Evolutionary conservation across 2,113 vertebrate species (phyloP).

Genomic region (Ploceus nigricollis): DNA sequence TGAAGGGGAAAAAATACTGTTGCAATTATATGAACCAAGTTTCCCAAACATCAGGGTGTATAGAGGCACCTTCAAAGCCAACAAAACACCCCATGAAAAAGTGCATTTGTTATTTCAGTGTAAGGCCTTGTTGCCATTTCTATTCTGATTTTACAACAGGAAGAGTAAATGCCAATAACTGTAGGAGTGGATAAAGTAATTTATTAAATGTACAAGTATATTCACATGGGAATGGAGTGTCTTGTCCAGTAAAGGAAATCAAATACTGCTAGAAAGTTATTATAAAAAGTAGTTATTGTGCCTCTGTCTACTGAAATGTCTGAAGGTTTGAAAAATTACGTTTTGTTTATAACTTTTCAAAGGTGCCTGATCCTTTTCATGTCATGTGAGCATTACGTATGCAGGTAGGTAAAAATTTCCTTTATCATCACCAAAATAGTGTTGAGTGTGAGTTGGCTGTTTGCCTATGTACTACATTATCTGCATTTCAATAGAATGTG

Average conservation of each 20-base stretch:
- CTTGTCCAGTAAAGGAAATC: background rate
- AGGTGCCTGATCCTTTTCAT: background rate
- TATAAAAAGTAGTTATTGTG: background rate
- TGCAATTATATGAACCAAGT: slow-evolving; percentile 47
- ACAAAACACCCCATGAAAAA: slow-evolving; percentile 45
- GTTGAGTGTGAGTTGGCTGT: background rate
- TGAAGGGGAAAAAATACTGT: slow-evolving; percentile 54
- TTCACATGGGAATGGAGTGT: background rate
- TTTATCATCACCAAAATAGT: background rate
- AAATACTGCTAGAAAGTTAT: background rate
- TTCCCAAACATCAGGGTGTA: slow-evolving; percentile 43
- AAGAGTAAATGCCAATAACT: background rate
- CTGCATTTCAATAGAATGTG: background rate
- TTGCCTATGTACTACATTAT: background rate
- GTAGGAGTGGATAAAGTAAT: background rate
- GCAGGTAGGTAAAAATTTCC: background rate
- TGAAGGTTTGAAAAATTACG: background rate
- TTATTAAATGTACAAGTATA: background rate
- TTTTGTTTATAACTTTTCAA: background rate
- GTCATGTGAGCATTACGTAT: accelerated
- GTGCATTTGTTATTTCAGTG: background rate
- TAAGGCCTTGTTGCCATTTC: background rate
- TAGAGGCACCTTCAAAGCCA: slow-evolving; percentile 26
- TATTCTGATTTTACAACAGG: background rate
- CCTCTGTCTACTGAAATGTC: background rate